phyloP scores from a whole-genome alignment of 2,888 invertebrate genomes.

The Furcula furcula region DNA sequence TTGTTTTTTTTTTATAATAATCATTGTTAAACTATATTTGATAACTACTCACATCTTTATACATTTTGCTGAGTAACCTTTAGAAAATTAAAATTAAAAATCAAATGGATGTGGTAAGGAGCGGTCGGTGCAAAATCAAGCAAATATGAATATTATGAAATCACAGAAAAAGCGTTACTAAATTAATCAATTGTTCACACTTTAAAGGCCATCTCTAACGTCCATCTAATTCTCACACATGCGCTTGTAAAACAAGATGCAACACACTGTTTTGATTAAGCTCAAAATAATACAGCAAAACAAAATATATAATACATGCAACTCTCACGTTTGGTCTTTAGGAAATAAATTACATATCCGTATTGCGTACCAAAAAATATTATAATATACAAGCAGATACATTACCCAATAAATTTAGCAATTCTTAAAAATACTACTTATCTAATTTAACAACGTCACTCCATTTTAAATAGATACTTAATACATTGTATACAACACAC shows the following conservation, averaged over 20 bases:
- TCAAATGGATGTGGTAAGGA: conserved; percentile 42
- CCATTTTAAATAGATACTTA: conserved; percentile 38
- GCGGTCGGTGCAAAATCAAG: conserved; percentile 70
- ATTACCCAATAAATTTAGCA: conserved; percentile 82
- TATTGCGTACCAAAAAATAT: conserved; percentile 37
- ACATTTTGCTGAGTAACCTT: too few species aligned
- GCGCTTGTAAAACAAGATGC: conserved; percentile 65
- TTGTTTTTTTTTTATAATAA: too few species aligned
- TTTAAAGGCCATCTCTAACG: conserved; percentile 37
- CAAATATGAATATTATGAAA: conserved; percentile 78
- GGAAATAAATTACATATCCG: conserved; percentile 61
- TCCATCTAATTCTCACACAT: conserved; percentile 75
- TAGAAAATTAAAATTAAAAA: conserved; percentile 13
- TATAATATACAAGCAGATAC: conserved; percentile 49
- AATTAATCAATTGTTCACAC: conserved; percentile 41
- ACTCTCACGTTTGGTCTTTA: conserved; percentile 81
- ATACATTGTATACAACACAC: conserved; percentile 27
- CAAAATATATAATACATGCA: conserved; percentile 63
- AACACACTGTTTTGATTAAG: conserved; percentile 56
- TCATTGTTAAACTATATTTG: conserved; percentile 2
- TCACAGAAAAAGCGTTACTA: conserved; percentile 73
- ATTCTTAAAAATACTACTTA: conserved; percentile 67
- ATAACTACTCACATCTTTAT: background rate
- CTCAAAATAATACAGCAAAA: conserved; percentile 60
- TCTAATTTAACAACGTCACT: conserved; percentile 61